phyloP scores from a whole-genome alignment of 2,797 vertebrate genomes.

The Halcyon chelicuti region DNA sequence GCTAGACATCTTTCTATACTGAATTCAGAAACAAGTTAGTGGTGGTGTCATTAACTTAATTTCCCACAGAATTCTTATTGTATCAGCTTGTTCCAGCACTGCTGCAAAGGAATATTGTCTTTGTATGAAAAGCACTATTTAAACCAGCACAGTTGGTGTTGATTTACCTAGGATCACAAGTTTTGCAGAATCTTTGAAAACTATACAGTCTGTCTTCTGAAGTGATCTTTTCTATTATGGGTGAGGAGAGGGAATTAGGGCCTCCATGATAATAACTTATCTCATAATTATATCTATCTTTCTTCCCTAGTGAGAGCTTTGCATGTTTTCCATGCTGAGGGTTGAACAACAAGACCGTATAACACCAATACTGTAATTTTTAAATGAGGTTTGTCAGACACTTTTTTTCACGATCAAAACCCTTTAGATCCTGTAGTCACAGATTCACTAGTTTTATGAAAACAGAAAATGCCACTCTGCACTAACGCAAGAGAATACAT shows the following conservation, averaged over 20 bases:
- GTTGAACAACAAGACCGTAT: not conserved
- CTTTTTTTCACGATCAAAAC: not conserved
- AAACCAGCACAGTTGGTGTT: not conserved
- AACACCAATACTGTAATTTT: not conserved
- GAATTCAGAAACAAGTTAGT: conserved; percentile 1
- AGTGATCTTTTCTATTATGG: not conserved
- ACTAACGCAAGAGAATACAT: not conserved
- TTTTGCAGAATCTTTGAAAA: not conserved
- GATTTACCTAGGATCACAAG: not conserved
- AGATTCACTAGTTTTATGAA: not conserved
- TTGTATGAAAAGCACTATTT: not conserved
- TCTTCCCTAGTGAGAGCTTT: not conserved
- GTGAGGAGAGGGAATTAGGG: not conserved
- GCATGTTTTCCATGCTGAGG: not conserved
- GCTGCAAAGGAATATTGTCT: not conserved
- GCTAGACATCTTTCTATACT: not conserved
- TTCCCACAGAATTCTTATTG: not conserved
- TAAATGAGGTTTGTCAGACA: not conserved
- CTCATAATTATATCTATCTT: not conserved
- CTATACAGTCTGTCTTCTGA: not conserved
- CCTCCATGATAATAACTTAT: not conserved
- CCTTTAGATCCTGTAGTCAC: not conserved
- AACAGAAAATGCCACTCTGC: not conserved
- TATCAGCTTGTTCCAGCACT: not conserved
- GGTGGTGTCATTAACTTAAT: conserved; percentile 2